Evolutionary conservation across 2,888 invertebrate genomes (phyloP), one percentile per base, ranked within the genome.

Genomic region (Gari tellinella): DNA sequence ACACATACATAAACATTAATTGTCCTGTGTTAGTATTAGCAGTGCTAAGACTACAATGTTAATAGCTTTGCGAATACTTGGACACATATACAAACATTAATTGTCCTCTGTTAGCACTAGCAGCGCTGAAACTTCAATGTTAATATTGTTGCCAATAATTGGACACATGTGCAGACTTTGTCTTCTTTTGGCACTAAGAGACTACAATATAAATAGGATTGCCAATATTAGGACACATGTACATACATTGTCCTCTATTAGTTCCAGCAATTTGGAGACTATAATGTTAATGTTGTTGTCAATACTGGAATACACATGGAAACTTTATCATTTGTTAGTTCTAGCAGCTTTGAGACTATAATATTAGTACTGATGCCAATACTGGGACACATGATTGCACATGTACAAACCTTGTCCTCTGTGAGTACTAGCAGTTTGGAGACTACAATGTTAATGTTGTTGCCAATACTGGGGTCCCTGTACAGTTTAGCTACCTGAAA

Each of bases 341-440:
- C 93, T 79, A 97, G 95, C 55, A 97, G 95, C 89, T 95, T 94
- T 14, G 97, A 96, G 38, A 97, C 96, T 23, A 96, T 95, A 67
- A 97, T 95, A 91, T 96, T 96, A 86, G 97, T 95, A 90, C 95
- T 95, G 92, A 97, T 97, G 53, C 97, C 97, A 85, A 97, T 96
- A 74, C 95, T 96, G 10, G 97, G 96, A n/a, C n/a, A n/a, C n/a
- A n/a, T n/a, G n/a, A n/a, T n/a, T n/a, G n/a, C n/a, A 31, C 10
- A 10, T 31, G 31, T 31, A 31, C 31, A 31, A 31, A 31, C 31
- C 31, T 31, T 93, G 80, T 94, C 93, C 25, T 89, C 88, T 83
- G 95, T 95, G 67, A 97, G 94, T 23, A 96, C 93, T 79, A 97
- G 95, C 55, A 97, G 95, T 89, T 95, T 94, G 14, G 97, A 96